Percentiles rank a stretch among this genome's conserved stretches.
Evolutionary conservation across 2,888 invertebrate genomes (phyloP).

Genomic region (Mongoloraphidia duomilia): DNA sequence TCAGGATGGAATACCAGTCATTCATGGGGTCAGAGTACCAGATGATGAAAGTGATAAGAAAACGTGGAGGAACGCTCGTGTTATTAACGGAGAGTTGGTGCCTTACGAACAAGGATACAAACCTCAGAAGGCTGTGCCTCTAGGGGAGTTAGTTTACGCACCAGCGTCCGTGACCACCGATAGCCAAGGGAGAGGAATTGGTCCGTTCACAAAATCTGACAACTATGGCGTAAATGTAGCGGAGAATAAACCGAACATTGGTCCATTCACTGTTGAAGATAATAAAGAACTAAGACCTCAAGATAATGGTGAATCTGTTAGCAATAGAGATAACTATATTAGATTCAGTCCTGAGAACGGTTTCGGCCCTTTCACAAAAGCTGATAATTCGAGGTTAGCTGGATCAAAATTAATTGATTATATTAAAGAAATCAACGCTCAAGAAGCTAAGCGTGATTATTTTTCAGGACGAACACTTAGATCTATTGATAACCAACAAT

Average conservation of each 20-base stretch:
- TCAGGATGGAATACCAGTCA: slow-evolving; percentile 60
- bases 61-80: slow-evolving; percentile 77
- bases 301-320: slow-evolving; percentile 14
- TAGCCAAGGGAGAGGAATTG: slow-evolving; percentile 27
- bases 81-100: slow-evolving; percentile 68
- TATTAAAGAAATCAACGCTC: slow-evolving; percentile 50
- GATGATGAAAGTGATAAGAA: slow-evolving; percentile 72
- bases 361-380: slow-evolving; percentile 46
- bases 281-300: slow-evolving; percentile 22
- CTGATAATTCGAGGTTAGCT: slow-evolving; percentile 42
- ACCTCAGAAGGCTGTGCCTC: slow-evolving; percentile 44
- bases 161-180: slow-evolving; percentile 9
- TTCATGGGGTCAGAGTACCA: slow-evolving; percentile 69
- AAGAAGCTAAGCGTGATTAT: slow-evolving; percentile 46
- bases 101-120: slow-evolving; percentile 58
- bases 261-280: slow-evolving; percentile 46
- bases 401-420: slow-evolving; percentile 47
- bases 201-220: slow-evolving; percentile 46
- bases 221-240: slow-evolving; percentile 35
- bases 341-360: slow-evolving; percentile 27
- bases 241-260: slow-evolving; percentile 23
- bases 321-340: slow-evolving; percentile 17
- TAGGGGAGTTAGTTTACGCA: slow-evolving; percentile 40
- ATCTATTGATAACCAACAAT: slow-evolving; percentile 19
- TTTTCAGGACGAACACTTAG: slow-evolving; percentile 37